Conservation (phyloP, 2,797 vertebrate genomes). For the Harpagifer antarcticus region DNA sequence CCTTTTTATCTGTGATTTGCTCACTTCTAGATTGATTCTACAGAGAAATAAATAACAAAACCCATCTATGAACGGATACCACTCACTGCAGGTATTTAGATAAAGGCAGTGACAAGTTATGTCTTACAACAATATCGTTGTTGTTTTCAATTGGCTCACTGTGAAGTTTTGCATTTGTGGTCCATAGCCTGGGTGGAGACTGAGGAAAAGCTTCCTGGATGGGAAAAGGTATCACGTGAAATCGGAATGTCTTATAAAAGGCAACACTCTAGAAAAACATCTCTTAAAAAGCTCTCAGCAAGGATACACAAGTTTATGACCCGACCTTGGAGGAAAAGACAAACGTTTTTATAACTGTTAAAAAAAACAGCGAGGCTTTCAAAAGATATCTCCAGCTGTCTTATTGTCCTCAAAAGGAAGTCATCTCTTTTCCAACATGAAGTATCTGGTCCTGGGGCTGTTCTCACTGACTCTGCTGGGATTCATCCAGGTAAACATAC, state of each 20-base stretch:
- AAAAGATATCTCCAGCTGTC: neutral
- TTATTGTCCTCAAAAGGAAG: slow-evolving; percentile 23
- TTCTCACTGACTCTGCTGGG: slow-evolving; percentile 50
- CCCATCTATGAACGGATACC: neutral
- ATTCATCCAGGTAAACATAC: slow-evolving; percentile 47
- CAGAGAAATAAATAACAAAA: too few species aligned
- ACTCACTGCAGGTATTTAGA: neutral
- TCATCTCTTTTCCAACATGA: slow-evolving; percentile 44
- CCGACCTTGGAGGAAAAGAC: neutral
- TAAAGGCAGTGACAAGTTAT: neutral
- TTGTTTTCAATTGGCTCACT: slow-evolving; percentile 1
- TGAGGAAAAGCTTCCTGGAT: slow-evolving; percentile 11
- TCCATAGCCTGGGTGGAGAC: slow-evolving; percentile 46
- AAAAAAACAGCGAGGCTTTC: neutral
- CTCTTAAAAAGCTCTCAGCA: neutral
- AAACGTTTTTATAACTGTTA: neutral
- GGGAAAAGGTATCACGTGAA: slow-evolving; percentile 41
- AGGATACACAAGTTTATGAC: neutral
- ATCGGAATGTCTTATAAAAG: slow-evolving; percentile 44
- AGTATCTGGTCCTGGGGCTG: slow-evolving; percentile 22
- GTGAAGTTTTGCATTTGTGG: slow-evolving; percentile 57
- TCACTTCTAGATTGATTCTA: neutral
- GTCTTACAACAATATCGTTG: neutral
- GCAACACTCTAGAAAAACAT: neutral
- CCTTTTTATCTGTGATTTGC: neutral